Base-by-base conservation (phyloP, 1,140 invertebrate species). In the Drosophila pruinosa region DNA sequence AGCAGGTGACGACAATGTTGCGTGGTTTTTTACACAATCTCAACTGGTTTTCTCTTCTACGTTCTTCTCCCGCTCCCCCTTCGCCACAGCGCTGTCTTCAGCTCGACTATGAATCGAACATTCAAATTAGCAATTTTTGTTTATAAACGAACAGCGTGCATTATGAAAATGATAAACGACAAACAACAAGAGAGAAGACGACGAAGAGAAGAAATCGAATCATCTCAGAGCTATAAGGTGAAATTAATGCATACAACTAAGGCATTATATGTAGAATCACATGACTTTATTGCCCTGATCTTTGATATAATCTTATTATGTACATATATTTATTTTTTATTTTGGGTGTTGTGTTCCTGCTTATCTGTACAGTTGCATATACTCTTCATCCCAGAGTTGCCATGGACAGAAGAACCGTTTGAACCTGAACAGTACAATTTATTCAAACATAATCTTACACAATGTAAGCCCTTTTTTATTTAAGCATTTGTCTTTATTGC, bases 71-170 rank as follows among this genome's bases (percentile, higher is more conserved):
- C n/a, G n/a, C n/a, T n/a, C n/a, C n/a, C n/a, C n/a, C 28, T 41
- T 38, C 36, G 2, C 10, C 4, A 0, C 4, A 7, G 1, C 14
- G 5, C 15, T 56, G 10, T 56, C 22, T 59, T 31, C n/a, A 22
- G 21, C 47, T 14, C 8, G 21, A 17, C 28, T 53, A 15, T 52
- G 53, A 15, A 19, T 48, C 53, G 28, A 17, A 56, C 48, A 62
- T 78, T 72, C 43, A 79, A 57, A 54, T 72, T 69, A 64, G 53
- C 69, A 69, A 53, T 54, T 63, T 63, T 63, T 63, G 58, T 69
- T 62, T 69, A 45, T 17, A 22, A 36, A 5, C 41, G 41, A 41
- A 41, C 17, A 43, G 14, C 14, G 38, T 41, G 54, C 12, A 28
- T 50, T 80, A 73, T 48, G 62, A 47, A 72, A 75, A 74, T 80